Conservation (phyloP, 2,888 invertebrate species). For the Liodrosophila aerea region DNA sequence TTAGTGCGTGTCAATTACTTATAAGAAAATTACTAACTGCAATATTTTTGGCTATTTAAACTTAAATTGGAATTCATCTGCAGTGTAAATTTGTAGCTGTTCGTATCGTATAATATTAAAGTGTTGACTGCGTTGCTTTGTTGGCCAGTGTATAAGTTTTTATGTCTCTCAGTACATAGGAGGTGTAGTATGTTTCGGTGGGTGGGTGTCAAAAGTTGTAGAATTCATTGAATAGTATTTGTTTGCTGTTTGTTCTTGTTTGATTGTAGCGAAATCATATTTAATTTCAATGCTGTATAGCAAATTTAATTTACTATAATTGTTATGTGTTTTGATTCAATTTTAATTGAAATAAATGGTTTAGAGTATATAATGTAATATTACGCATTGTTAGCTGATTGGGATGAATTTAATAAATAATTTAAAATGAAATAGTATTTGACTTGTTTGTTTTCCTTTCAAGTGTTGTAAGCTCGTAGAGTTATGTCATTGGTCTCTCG, state of each 20-base stretch:
- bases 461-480: constrained; percentile 66
- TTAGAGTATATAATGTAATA: neutral
- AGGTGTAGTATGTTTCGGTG: constrained; percentile 17
- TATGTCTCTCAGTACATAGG: neutral
- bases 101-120: neutral
- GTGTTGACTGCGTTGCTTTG: neutral
- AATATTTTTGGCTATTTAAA: too few species aligned
- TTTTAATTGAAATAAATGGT: neutral
- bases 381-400: neutral
- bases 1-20: too few species aligned
- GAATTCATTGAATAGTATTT: constrained; percentile 1
- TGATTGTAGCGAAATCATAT: neutral
- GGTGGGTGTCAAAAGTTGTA: constrained; percentile 18
- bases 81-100: too few species aligned
- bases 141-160: neutral
- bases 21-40: too few species aligned
- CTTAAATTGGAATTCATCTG: too few species aligned
- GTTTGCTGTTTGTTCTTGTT: neutral
- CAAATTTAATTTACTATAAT: neutral
- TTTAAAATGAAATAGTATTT: neutral
- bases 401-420: neutral
- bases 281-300: neutral
- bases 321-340: neutral
- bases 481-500: constrained; percentile 59
- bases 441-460: constrained; percentile 6